Conservation (phyloP, 2,888 invertebrate genomes). For the Callosobruchus maculatus region DNA sequence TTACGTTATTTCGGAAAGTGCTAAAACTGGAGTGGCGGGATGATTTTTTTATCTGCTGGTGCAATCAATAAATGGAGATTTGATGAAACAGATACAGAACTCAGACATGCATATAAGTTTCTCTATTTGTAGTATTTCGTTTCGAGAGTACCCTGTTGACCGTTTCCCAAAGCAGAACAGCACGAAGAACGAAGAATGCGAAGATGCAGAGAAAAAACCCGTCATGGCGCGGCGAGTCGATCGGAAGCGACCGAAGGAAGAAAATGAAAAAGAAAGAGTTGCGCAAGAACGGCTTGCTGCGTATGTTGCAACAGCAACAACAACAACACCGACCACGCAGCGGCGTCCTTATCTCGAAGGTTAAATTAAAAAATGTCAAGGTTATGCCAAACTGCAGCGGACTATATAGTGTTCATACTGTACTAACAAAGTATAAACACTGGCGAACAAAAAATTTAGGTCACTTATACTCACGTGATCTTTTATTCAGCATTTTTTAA, state of each 20-base stretch:
- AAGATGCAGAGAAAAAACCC: neutral
- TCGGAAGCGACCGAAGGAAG: neutral
- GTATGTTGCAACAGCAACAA: neutral
- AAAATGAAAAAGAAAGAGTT: conserved; percentile 8
- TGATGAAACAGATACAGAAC: too few relatives aligned
- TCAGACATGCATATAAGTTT: too few relatives aligned
- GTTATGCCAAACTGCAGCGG: too few relatives aligned
- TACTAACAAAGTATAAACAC: too few relatives aligned
- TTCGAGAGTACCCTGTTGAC: neutral
- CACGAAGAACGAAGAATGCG: neutral
- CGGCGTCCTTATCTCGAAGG: neutral
- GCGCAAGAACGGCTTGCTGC: conserved; percentile 5
- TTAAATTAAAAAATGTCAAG: neutral
- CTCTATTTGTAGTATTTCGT: neutral
- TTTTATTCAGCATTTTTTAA: too few relatives aligned
- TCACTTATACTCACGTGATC: too few relatives aligned
- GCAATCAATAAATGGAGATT: too few relatives aligned
- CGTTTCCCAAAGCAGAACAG: neutral
- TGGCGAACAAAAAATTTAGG: too few relatives aligned
- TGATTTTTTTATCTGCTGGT: too few relatives aligned
- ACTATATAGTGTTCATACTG: too few relatives aligned
- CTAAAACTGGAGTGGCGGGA: too few relatives aligned
- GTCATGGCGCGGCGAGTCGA: neutral
- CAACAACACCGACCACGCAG: neutral
- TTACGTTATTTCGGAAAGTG: too few relatives aligned